A percentile compares a stretch with the other conserved stretches of the same genome.
These are phyloP conservation scores for Pachyseris speciosa DNA, from an alignment of 64 coral and sea anemone species.

Conservation along the genomic window DNA sequence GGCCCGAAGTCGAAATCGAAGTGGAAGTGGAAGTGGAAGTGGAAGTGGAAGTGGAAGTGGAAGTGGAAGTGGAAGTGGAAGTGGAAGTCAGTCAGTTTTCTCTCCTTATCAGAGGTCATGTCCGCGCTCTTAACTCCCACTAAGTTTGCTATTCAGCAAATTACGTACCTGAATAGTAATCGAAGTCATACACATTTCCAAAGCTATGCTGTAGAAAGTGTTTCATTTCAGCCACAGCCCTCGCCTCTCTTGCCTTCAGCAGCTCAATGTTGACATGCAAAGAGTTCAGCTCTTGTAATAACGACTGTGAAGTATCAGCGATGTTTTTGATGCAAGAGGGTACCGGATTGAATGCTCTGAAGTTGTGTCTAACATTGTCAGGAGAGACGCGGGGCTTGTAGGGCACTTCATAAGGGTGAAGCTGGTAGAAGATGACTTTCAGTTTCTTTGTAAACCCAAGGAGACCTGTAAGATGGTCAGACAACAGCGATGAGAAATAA, in stretches of 20 bases:
- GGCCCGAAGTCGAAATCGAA: too few species aligned
- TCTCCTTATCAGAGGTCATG: too few species aligned
- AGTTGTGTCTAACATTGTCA: conserved; percentile 40
- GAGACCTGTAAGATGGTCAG: conserved; percentile 58
- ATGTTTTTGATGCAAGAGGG: conserved; percentile 47
- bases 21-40: too few species aligned
- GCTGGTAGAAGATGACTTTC: conserved; percentile 59
- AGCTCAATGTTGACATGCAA: conserved; percentile 31
- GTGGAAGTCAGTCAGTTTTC: too few species aligned
- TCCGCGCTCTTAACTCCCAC: too few species aligned
- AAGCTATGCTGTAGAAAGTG: conserved; percentile 89
- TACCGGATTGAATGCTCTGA: conserved; percentile 64
- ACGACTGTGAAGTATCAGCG: conserved; percentile 43
- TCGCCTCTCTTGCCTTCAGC: conserved; percentile 76
- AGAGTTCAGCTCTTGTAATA: conserved; percentile 53
- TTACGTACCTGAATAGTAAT: conserved; percentile 83
- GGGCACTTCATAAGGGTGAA: conserved; percentile 63
- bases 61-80: too few species aligned
- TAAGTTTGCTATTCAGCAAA: too few species aligned
- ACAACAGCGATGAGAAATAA: background rate
- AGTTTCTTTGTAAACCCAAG: conserved; percentile 70
- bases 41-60: too few species aligned
- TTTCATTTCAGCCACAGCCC: conserved; percentile 48
- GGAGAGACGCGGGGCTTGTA: conserved; percentile 42
- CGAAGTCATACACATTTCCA: conserved; percentile 83